phyloP scores from a whole-genome alignment of 2,888 invertebrate genomes.

The Cerastis leucographa region DNA sequence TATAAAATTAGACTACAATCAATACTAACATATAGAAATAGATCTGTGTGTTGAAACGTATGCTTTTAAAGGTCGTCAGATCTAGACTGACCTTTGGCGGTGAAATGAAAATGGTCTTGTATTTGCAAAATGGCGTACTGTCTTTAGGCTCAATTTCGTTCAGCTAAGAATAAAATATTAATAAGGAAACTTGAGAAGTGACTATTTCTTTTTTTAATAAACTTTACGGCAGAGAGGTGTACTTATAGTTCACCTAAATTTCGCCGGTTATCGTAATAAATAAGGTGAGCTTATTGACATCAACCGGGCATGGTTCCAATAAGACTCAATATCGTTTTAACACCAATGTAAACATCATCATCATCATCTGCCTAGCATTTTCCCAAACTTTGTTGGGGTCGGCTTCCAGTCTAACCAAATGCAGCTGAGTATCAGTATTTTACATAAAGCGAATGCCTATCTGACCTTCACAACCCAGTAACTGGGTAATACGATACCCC shows the following conservation, averaged over 20 bases:
- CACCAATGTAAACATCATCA: too few relatives aligned
- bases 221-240: too few relatives aligned
- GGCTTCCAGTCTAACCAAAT: too few relatives aligned
- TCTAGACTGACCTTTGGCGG: constrained; percentile 19
- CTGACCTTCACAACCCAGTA: too few relatives aligned
- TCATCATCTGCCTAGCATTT: too few relatives aligned
- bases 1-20: constrained; percentile 26
- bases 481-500: too few relatives aligned
- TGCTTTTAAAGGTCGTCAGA: constrained; percentile 10
- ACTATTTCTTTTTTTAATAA: not conserved
- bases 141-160: not conserved
- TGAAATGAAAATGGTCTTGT: not conserved
- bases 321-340: not conserved
- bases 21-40: constrained; percentile 22
- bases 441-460: too few relatives aligned
- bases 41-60: constrained; percentile 17
- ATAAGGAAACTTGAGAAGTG: not conserved
- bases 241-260: not conserved
- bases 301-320: not conserved
- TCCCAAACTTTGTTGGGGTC: too few relatives aligned
- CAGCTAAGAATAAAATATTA: not conserved
- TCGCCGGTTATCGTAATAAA: too few relatives aligned
- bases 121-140: not conserved
- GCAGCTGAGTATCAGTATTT: too few relatives aligned
- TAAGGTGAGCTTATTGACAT: not conserved